Base-by-base conservation (phyloP, 2,888 invertebrate species). In the Lycia hirtaria region DNA sequence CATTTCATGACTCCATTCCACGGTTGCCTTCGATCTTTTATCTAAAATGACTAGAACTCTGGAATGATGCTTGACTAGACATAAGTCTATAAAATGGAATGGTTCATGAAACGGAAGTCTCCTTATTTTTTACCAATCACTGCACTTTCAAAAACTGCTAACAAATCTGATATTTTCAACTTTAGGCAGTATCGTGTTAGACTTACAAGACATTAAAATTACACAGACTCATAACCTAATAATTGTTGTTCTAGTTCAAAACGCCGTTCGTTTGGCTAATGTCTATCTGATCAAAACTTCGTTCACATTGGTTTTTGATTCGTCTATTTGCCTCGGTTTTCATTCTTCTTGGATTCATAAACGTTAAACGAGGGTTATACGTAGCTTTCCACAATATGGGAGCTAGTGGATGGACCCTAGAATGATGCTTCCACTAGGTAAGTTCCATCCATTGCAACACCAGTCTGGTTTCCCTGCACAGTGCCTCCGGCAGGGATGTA, bases 371-470 rank as follows among this genome's bases (percentile, higher is more conserved):
- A 30, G 48, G 35, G 60, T 80, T 78, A 89, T 62, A 89, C 88
- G 67, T 87, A 88, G 78, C 83, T 89, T 78, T 91, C 89, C 76
- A 84, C 57, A 37, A 58, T 73, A 62, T 86, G 86, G 64, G 82
- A 75, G 76, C 83, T 83, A 35, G 83, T 73, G 52, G 88, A 76
- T 74, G 85, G 85, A 62, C 82, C 90, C 90, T 94, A 96, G 93
- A 96, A 96, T 64, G 96, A 96, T 75, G 96, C 96, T 87, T 96
- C 96, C 75, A 96, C 96, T 80, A 96, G 93, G 85, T 96, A 96
- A 72, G 96, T 96, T 79, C 96, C 96, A 80, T 96, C 96, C 95
- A 96, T 95, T 64, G 95, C 96, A 71, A 95, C 95, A 75, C 96
- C 95, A 57, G 95, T 95, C 92, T 96, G 96, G 86, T 95, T 96